A percentile compares a stretch with the other conserved stretches of the same genome.
Evolutionary conservation across 2,113 vertebrate species (phyloP).

Genomic region (Eurystomus gularis): DNA sequence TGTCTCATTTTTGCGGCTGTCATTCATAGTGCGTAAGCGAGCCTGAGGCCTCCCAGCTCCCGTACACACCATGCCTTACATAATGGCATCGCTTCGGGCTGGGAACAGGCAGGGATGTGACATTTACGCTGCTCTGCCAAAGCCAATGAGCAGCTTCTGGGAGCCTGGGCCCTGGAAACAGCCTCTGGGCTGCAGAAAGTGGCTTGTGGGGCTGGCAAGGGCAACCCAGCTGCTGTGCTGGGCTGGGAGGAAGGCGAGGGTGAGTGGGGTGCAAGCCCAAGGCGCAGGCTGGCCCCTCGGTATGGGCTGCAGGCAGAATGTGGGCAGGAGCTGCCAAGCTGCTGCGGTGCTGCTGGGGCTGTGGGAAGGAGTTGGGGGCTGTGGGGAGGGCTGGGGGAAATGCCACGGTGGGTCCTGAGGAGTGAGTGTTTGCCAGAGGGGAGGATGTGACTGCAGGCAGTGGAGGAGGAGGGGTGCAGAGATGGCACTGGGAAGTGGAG

Average conservation of each 20-base stretch:
- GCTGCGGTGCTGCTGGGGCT: neutral
- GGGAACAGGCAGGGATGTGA: conserved; percentile 14
- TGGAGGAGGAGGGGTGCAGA: neutral
- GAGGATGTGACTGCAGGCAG: neutral
- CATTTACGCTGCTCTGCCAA: neutral
- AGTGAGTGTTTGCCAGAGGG: neutral
- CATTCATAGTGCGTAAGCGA: neutral
- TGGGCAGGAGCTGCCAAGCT: neutral
- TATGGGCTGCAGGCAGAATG: neutral
- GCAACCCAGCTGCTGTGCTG: neutral
- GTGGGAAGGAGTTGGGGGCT: neutral
- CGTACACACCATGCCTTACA: neutral
- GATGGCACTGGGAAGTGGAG: neutral
- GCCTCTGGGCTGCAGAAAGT: neutral
- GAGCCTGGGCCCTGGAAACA: neutral
- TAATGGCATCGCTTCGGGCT: conserved; percentile 3
- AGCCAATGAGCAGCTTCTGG: neutral
- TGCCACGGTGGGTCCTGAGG: neutral
- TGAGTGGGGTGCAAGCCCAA: fast-evolving
- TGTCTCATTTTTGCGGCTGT: conserved; percentile 30
- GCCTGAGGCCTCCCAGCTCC: neutral
- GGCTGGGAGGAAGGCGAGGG: neutral
- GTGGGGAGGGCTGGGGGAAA: neutral
- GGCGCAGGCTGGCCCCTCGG: neutral
- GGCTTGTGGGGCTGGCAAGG: neutral